Base-by-base conservation (phyloP, 1,140 invertebrate genomes). In the Pseudobourletiella spinata region DNA sequence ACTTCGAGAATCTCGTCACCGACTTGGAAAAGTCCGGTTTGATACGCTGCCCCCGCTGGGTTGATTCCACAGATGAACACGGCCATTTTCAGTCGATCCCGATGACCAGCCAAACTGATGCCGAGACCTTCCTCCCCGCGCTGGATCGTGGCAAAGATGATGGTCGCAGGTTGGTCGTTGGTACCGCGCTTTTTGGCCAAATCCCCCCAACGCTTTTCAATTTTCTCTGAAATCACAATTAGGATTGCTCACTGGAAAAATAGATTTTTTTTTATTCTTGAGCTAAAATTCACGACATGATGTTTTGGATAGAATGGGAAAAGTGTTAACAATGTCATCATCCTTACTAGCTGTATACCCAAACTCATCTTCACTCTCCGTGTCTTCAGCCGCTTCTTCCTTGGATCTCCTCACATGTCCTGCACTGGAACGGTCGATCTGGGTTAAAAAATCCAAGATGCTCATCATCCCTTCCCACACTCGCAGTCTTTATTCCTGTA, bases 1-100 rank as follows among this genome's bases (percentile, higher is more conserved):
- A 94, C 91, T 82, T 98, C 94, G 14, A 98, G 78, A 65, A 99
- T 87, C 76, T 98, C 94, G 74, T 99, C 96, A 1, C 95, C 95
- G 28, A 96, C 84, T 72, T 85, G 80, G 2, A 99, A 82, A 6
- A 85, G 79, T 3, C 86, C 85, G 28, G 86, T 83, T 63, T 83
- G 84, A 58, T 76, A 83, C 32, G 91, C 87, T 0, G 84, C 79
- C 22, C 94, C 93, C 1, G 85, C 86, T 0, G 93, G 90, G 77
- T 97, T 87, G 18, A 99, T 81, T 6, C 93, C 95, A 70, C 92
- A 95, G 30, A 99, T 64, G 30, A 96, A 97, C 43, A 95, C 92
- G 22, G 89, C 90, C 92, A 98, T 98, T 70, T 89, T 88, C 71
- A 86, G 90, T 18, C 94, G 81, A 74, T 98, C 93, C 71, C 87